These are phyloP conservation scores for Squalus acanthias DNA, from an alignment of 2,797 vertebrate genomes.

Conservation along the genomic window DNA sequence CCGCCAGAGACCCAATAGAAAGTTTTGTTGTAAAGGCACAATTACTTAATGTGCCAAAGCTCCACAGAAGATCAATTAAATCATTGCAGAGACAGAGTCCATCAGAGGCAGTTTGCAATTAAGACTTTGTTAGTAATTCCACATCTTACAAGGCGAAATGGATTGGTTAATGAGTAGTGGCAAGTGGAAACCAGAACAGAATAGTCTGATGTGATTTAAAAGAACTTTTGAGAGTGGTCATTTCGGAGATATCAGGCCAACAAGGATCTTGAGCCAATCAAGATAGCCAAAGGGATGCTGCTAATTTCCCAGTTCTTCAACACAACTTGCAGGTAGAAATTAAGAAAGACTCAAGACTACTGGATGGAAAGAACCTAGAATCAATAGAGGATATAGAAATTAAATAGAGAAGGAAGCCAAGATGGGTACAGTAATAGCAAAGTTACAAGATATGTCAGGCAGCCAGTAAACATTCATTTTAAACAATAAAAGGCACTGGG, in stretches of 20 bases:
- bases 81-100: neutral
- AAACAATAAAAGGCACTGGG: neutral
- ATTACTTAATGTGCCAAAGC: neutral
- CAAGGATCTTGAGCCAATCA: neutral
- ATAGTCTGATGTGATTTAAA: neutral
- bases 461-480: neutral
- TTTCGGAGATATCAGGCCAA: neutral
- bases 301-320: neutral
- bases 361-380: neutral
- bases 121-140: neutral
- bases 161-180: neutral
- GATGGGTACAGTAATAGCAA: neutral
- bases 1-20: neutral
- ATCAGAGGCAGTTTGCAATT: neutral
- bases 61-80: neutral
- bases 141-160: neutral
- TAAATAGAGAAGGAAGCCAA: neutral
- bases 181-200: neutral
- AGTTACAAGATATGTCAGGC: no score
- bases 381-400: neutral
- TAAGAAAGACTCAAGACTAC: neutral
- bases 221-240: neutral
- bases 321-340: no score
- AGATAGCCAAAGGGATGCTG: neutral
- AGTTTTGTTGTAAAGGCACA: neutral